Evolutionary conservation across 1,140 invertebrate genomes (phyloP).

Genomic region (Philopotamus ludificatus): DNA sequence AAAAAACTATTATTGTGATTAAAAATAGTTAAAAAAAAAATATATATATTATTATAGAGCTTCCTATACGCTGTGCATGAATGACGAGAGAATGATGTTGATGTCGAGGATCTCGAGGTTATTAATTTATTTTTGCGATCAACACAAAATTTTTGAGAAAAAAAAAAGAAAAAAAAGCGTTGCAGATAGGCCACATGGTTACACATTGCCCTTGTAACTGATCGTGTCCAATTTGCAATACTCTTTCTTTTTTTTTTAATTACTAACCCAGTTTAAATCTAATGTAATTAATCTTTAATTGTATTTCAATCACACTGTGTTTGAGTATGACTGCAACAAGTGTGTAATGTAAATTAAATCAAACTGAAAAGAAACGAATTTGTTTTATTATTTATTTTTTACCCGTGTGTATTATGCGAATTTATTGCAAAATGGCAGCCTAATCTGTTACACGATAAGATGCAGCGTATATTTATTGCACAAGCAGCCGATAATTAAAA

Average conservation of each 20-base stretch:
- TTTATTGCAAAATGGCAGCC: too few species aligned
- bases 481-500: too few species aligned
- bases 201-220: slow-evolving; percentile 2
- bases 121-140: slow-evolving; percentile 34
- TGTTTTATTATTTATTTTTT: too few species aligned
- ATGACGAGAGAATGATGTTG: slow-evolving; percentile 29
- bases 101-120: slow-evolving; percentile 35
- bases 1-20: slow-evolving; percentile 28
- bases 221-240: neutral
- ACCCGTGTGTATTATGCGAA: too few species aligned
- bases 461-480: too few species aligned
- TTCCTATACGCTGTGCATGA: slow-evolving; percentile 36
- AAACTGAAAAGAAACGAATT: neutral
- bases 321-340: neutral
- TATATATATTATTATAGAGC: slow-evolving; percentile 25
- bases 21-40: slow-evolving; percentile 27
- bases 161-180: neutral
- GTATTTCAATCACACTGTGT: neutral
- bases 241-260: neutral
- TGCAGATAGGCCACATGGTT: neutral
- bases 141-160: too few species aligned
- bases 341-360: neutral
- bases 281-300: neutral
- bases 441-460: too few species aligned
- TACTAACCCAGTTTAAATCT: neutral